A percentile compares a stretch with the other conserved stretches of the same genome.
phyloP scores from a whole-genome alignment of 2,888 invertebrate genomes.

The Agriopis marginaria region DNA sequence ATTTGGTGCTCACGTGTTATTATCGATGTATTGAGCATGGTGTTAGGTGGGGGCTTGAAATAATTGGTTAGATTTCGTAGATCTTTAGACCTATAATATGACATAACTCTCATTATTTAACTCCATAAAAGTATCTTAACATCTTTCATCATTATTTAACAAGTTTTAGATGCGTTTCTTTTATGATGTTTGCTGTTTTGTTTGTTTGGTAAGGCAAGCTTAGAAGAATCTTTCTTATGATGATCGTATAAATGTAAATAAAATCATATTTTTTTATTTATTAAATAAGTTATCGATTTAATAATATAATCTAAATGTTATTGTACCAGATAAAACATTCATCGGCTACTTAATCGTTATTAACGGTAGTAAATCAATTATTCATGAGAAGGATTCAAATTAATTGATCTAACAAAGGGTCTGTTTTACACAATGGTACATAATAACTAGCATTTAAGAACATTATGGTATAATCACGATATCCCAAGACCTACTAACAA shows the following conservation, averaged over 20 bases:
- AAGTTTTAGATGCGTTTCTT: too few relatives aligned
- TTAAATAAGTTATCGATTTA: too few relatives aligned
- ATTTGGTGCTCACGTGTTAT: not conserved
- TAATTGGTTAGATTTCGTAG: not conserved
- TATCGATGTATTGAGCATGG: not conserved
- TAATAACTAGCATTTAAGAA: slow-evolving; percentile 16
- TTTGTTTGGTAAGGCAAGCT: too few relatives aligned
- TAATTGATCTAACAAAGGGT: slow-evolving; percentile 14
- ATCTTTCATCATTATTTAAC: too few relatives aligned
- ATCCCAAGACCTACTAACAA: not conserved
- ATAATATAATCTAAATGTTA: slow-evolving; percentile 7
- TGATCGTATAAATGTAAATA: too few relatives aligned
- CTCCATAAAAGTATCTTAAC: too few relatives aligned
- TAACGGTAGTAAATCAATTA: slow-evolving; percentile 11
- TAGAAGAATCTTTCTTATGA: too few relatives aligned
- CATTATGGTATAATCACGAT: not conserved
- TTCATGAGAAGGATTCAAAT: slow-evolving; percentile 3
- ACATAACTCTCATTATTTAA: too few relatives aligned
- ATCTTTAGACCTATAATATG: not conserved
- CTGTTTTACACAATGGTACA: slow-evolving; percentile 7
- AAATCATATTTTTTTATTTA: too few relatives aligned
- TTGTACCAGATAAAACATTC: slow-evolving; percentile 28
- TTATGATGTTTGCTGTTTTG: too few relatives aligned
- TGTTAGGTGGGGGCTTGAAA: too few relatives aligned
- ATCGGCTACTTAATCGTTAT: slow-evolving; percentile 8